Conservation (phyloP, 2,113 vertebrate species). For the Taxidea taxus region DNA sequence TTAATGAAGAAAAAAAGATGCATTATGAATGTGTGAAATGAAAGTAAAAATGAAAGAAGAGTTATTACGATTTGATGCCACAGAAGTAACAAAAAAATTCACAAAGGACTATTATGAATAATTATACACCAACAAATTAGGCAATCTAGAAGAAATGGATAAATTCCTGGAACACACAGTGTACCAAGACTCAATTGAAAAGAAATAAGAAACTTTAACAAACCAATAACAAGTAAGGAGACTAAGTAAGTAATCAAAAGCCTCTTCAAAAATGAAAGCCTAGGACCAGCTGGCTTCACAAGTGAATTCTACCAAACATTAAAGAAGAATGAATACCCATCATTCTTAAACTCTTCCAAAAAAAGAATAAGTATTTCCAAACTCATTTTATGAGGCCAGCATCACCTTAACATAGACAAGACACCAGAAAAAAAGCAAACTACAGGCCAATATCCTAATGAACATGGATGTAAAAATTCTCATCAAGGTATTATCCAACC, state of each 20-base stretch:
- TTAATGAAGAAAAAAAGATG: background rate
- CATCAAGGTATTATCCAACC: background rate
- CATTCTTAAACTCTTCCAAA: background rate
- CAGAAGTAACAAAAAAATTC: background rate
- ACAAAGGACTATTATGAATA: background rate
- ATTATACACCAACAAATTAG: background rate
- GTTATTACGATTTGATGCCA: background rate
- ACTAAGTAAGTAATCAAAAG: background rate
- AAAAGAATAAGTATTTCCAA: background rate
- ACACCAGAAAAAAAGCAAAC: background rate
- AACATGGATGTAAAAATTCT: background rate
- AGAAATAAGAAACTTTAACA: background rate
- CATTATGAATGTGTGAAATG: too few species aligned
- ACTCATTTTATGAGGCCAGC: background rate
- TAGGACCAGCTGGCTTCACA: background rate
- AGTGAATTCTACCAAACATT: background rate
- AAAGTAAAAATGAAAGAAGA: background rate
- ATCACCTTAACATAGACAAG: background rate
- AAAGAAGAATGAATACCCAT: background rate
- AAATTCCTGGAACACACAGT: background rate
- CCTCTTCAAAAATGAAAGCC: background rate
- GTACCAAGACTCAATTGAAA: background rate
- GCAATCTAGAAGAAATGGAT: background rate
- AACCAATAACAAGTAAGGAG: background rate
- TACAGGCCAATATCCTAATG: background rate